Evolutionary conservation across 1,140 invertebrate species (phyloP), one percentile per base, ranked within the genome.

Genomic region (Brachionus paranguensis): DNA sequence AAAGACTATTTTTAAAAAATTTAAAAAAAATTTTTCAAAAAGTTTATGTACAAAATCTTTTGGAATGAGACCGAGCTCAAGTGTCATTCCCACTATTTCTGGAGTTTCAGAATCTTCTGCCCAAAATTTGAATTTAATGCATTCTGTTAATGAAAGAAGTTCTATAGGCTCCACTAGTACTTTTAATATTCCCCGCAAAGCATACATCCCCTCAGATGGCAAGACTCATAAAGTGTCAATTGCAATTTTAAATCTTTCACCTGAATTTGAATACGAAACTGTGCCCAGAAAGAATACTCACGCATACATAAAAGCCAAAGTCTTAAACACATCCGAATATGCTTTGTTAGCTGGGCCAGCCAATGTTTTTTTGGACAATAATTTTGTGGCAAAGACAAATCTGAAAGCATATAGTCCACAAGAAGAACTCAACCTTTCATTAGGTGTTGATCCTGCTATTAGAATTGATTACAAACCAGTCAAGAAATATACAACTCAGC

Each of bases 301-400:
- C 76, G 89, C 89, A 47, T 90, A 86, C 86, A 85, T 90, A 53
- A 86, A 87, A 41, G 89, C 90, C 24, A 86, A 87, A 55, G 87
- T 88, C 8, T 85, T 85, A 76, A 90, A 90, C 85, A 86, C 81
- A n/a, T 88, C 88, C 7, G 84, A 85, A 27, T 90, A 87, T 84
- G 86, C 88, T 6, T 85, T 90, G 11, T 85, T 90, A 20, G 43
- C 86, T 53, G 90, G 90, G 81, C 84, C 86, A 24, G 88, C 89
- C 7, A 88, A 86, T 84, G 88, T 90, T 53, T 90, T 89, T 85
- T 85, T 91, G 24, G 88, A 90, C 84, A 89, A 89, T 85, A 88
- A 85, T 84, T 91, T 91, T 85, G 87, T 91, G 20, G 8, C 83
- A 24, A 83, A 79, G 41, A 79, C 76, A 2, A 37, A 41, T 37